Evolutionary conservation across 2,113 vertebrate genomes (phyloP).

Genomic region (Tachysurus vachellii): DNA sequence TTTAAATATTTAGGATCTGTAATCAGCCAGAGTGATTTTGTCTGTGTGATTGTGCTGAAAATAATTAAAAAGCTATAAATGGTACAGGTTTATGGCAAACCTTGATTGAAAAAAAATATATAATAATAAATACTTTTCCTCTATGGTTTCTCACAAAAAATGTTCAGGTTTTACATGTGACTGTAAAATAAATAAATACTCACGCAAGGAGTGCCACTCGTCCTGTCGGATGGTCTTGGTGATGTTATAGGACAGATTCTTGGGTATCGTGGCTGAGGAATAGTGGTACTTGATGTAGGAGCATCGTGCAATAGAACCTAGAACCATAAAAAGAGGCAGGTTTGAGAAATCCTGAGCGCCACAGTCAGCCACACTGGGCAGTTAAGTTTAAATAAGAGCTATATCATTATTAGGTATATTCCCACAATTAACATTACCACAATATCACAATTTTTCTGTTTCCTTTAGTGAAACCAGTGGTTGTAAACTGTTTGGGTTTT

Average conservation of each 20-base stretch:
- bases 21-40: neutral
- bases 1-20: neutral
- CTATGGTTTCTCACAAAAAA: neutral
- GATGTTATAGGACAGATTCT: conserved; percentile 97
- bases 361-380: neutral
- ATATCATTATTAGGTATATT: neutral
- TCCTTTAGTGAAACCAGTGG: neutral
- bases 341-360: neutral
- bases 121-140: neutral
- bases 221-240: conserved; percentile 99
- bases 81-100: neutral
- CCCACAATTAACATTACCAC: neutral
- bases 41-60: neutral
- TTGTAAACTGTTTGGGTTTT: neutral
- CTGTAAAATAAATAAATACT: conserved; percentile 66
- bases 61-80: neutral
- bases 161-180: neutral
- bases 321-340: conserved; percentile 35
- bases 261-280: conserved; percentile 93
- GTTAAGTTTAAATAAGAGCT: neutral
- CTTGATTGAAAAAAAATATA: neutral
- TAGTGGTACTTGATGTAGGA: conserved; percentile 98
- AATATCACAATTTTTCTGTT: neutral
- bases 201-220: conserved; percentile 97
- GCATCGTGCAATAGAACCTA: conserved; percentile 84